phyloP scores from a whole-genome alignment of 2,113 vertebrate species.

The Aptenodytes patagonicus region DNA sequence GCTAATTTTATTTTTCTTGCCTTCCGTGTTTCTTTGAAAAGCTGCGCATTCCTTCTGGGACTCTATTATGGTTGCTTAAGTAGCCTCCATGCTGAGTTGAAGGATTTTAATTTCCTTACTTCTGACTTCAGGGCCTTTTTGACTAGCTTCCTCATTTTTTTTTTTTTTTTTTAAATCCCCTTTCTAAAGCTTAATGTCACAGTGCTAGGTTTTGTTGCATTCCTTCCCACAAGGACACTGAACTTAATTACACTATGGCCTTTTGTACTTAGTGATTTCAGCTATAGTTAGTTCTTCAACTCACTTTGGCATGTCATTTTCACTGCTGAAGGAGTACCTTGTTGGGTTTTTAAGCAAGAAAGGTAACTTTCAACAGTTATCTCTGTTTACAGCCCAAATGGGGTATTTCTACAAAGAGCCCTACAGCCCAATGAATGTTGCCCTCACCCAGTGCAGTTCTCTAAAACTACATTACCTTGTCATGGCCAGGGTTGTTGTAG shows the following conservation, averaged over 20 bases:
- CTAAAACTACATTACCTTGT: background rate
- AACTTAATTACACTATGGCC: slow-evolving; percentile 47
- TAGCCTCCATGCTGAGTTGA: slow-evolving; percentile 71
- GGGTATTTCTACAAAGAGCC: background rate
- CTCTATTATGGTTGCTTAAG: slow-evolving; percentile 69
- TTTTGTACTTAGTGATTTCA: slow-evolving; percentile 35
- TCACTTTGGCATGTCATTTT: background rate
- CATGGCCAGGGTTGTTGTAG: background rate
- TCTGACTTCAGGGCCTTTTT: slow-evolving; percentile 67
- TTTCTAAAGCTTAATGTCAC: slow-evolving; percentile 56
- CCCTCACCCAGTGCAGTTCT: background rate
- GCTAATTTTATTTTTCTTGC: slow-evolving; percentile 60
- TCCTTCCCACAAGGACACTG: slow-evolving; percentile 54
- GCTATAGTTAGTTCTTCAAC: background rate
- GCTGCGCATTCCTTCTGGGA: slow-evolving; percentile 56
- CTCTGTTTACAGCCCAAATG: background rate
- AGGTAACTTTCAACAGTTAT: background rate
- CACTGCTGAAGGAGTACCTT: background rate
- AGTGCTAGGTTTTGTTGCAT: slow-evolving; percentile 53
- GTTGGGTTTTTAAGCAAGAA: background rate
- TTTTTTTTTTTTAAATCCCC: slow-evolving; percentile 7
- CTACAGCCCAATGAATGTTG: background rate
- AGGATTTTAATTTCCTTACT: slow-evolving; percentile 73
- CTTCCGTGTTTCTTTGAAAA: slow-evolving; percentile 27
- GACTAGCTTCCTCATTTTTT: slow-evolving; percentile 37